Percentiles rank a stretch among this genome's conserved stretches.
Evolutionary conservation across 2,888 invertebrate species (phyloP).

Genomic region (Perizoma flavofasciatum): DNA sequence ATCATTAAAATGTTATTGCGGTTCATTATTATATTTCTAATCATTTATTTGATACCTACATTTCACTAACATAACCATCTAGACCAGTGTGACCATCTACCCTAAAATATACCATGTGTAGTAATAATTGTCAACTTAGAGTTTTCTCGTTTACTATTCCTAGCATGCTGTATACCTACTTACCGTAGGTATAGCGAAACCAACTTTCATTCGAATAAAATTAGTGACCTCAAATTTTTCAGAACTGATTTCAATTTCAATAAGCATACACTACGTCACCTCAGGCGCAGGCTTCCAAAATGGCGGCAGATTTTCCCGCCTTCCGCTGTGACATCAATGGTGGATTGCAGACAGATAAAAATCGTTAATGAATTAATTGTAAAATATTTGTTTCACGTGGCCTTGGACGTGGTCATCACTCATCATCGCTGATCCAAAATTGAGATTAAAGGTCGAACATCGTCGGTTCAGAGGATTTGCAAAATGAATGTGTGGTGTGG

Average conservation of each 20-base stretch:
- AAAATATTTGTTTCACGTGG: slow-evolving; percentile 65
- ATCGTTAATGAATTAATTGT: slow-evolving; percentile 64
- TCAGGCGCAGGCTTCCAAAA: slow-evolving; percentile 44
- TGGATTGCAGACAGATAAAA: slow-evolving; percentile 40
- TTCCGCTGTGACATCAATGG: slow-evolving; percentile 47
- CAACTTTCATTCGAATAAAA: slow-evolving; percentile 40
- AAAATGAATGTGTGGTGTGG: slow-evolving; percentile 48
- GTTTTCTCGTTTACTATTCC: too few relatives aligned
- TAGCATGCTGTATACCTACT: too few relatives aligned
- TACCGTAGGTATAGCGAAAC: background rate
- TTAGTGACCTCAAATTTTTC: slow-evolving; percentile 67
- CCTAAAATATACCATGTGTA: background rate
- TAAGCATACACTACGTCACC: slow-evolving; percentile 45
- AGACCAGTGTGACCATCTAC: background rate
- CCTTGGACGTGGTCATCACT: slow-evolving; percentile 74
- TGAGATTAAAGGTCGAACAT: slow-evolving; percentile 65
- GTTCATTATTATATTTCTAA: slow-evolving; percentile 17
- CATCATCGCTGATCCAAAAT: slow-evolving; percentile 66
- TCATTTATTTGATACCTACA: slow-evolving; percentile 13
- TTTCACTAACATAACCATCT: slow-evolving; percentile 8
- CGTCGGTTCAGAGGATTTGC: slow-evolving; percentile 73
- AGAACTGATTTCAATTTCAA: too few relatives aligned
- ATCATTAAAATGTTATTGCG: slow-evolving; percentile 35
- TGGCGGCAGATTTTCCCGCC: slow-evolving; percentile 47
- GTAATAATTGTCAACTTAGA: too few relatives aligned